Evolutionary conservation across 1,140 invertebrate species (phyloP).

Genomic region (Agrypnia vestita): DNA sequence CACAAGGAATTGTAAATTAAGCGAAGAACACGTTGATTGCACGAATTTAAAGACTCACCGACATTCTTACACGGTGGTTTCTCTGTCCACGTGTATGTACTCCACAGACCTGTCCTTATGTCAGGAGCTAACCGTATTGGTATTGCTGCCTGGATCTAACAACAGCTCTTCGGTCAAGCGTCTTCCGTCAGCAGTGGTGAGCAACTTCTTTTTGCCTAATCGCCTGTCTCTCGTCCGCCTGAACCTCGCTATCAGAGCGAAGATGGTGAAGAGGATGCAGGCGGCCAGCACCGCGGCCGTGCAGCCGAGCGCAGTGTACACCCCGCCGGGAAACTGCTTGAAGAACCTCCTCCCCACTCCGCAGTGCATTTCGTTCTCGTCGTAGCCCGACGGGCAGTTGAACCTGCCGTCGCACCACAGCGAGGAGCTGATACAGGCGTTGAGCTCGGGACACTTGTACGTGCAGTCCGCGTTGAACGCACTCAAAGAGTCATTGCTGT

Average conservation of each 20-base stretch:
- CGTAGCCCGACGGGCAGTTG: constrained; percentile 89
- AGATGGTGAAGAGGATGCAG: constrained; percentile 73
- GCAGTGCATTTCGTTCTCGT: constrained; percentile 83
- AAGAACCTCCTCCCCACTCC: constrained; percentile 74
- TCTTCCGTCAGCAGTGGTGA: constrained; percentile 71
- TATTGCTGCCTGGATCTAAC: constrained; percentile 73
- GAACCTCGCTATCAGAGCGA: constrained; percentile 67
- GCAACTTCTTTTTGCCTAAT: constrained; percentile 74
- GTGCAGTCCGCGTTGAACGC: constrained; percentile 75
- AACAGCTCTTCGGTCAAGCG: constrained; percentile 74
- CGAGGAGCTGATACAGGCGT: constrained; percentile 88
- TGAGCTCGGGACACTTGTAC: constrained; percentile 89
- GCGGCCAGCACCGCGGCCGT: constrained; percentile 73
- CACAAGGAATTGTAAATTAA: background rate
- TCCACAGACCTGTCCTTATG: constrained; percentile 90
- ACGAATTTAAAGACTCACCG: constrained; percentile 22
- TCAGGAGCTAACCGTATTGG: constrained; percentile 80
- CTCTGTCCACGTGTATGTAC: constrained; percentile 90
- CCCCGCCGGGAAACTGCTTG: constrained; percentile 69
- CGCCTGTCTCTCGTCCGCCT: constrained; percentile 65
- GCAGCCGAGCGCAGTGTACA: constrained; percentile 73
- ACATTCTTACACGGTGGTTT: constrained; percentile 85
- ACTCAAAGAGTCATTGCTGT: constrained; percentile 73
- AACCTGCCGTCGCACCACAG: constrained; percentile 91
- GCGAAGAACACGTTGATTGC: background rate